Conservation (phyloP, 2,113 vertebrate genomes). For the Equus quagga region DNA sequence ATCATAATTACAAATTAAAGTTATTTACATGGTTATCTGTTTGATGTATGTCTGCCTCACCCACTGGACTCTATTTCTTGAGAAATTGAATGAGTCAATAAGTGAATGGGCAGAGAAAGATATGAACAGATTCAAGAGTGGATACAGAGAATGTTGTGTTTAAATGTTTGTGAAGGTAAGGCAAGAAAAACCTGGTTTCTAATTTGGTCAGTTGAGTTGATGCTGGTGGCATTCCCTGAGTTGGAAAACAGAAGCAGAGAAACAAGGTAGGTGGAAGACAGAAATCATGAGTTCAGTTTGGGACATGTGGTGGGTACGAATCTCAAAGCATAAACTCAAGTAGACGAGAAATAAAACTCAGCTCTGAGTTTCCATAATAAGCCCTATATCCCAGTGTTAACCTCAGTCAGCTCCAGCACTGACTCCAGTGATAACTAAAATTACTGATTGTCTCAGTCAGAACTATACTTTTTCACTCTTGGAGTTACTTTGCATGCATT, state of each 20-base stretch:
- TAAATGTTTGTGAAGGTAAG: constrained; percentile 23
- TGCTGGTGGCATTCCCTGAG: constrained; percentile 8
- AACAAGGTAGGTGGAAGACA: neutral
- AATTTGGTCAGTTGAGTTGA: neutral
- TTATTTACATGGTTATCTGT: neutral
- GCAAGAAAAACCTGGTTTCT: constrained; percentile 8
- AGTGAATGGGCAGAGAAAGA: neutral
- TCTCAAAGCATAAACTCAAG: neutral
- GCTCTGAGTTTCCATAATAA: neutral
- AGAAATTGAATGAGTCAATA: neutral
- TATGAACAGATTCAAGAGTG: neutral
- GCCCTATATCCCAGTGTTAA: neutral
- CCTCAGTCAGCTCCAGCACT: neutral
- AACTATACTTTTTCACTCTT: neutral
- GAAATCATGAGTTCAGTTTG: neutral
- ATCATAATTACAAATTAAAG: neutral
- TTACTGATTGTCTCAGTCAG: neutral
- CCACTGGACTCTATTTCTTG: neutral
- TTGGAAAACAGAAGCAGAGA: neutral
- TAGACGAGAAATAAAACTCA: neutral
- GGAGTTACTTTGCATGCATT: neutral
- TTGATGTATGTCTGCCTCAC: neutral
- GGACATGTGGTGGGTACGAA: neutral
- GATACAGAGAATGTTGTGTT: neutral
- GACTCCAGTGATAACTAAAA: neutral